Evolutionary conservation across 2,113 vertebrate species (phyloP).

Genomic region (Polypterus bichir): DNA sequence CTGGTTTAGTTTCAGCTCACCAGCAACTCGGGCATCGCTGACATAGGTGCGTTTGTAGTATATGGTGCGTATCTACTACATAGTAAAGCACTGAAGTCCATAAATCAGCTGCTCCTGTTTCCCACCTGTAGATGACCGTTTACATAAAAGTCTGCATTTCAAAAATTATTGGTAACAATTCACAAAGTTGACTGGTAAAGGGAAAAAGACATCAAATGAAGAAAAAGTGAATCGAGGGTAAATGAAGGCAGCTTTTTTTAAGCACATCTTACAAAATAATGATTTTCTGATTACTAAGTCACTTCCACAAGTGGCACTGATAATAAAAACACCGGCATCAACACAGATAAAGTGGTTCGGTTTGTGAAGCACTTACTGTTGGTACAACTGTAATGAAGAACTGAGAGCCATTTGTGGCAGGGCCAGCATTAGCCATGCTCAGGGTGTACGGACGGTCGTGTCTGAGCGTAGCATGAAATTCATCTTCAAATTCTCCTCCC

Average conservation of each 20-base stretch:
- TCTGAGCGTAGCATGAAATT: constrained; percentile 88
- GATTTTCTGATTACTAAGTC: not conserved
- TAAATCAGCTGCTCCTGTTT: too few relatives aligned
- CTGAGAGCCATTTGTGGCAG: constrained; percentile 89
- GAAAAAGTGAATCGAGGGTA: not conserved
- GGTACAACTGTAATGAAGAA: constrained; percentile 95
- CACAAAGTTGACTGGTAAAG: too few relatives aligned
- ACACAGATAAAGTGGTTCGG: not conserved
- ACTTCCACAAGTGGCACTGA: too few relatives aligned
- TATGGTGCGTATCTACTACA: too few relatives aligned
- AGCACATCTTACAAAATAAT: not conserved
- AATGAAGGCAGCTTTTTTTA: not conserved
- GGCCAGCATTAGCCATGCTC: constrained; percentile 90
- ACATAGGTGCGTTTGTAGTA: too few relatives aligned
- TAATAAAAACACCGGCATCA: not conserved
- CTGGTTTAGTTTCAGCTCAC: too few relatives aligned
- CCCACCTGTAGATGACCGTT: too few relatives aligned
- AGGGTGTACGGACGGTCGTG: constrained; percentile 95
- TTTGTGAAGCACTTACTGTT: constrained; percentile 58
- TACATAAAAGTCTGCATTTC: too few relatives aligned
- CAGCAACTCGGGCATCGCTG: too few relatives aligned
- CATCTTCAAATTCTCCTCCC: constrained; percentile 95
- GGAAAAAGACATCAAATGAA: too few relatives aligned
- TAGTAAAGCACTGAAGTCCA: too few relatives aligned
- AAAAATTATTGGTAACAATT: too few relatives aligned